Conservation (phyloP, 2,888 invertebrate genomes). For the Julus scanicus region DNA sequence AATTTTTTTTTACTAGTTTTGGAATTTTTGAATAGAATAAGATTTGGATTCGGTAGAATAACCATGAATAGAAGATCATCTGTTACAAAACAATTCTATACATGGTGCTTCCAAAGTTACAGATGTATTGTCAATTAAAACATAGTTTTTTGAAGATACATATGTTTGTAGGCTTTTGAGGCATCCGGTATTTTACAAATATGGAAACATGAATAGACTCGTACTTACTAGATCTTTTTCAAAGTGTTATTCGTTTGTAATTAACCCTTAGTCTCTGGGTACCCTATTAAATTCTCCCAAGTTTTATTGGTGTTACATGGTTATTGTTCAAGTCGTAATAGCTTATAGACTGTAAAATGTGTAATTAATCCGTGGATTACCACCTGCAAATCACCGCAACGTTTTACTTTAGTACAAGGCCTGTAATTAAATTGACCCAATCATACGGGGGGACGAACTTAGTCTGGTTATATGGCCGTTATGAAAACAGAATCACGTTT, state of each 20-base stretch:
- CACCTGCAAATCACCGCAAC: background rate
- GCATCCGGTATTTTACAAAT: background rate
- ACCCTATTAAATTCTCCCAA: background rate
- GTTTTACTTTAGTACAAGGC: background rate
- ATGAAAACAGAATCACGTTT: conserved; percentile 6
- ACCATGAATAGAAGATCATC: no score
- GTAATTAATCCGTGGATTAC: conserved; percentile 16
- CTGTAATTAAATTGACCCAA: conserved; percentile 15
- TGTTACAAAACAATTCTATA: no score
- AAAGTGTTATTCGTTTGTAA: background rate
- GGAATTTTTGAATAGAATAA: no score
- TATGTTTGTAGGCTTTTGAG: background rate
- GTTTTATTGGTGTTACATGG: conserved; percentile 12
- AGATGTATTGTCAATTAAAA: no score
- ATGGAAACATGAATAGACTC: background rate
- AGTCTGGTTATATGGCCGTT: background rate
- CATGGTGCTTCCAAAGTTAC: no score
- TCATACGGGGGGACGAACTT: background rate
- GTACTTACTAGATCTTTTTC: background rate
- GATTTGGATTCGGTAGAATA: no score
- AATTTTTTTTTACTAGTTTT: no score
- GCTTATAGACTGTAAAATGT: background rate
- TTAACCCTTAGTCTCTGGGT: background rate
- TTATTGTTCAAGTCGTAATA: background rate
- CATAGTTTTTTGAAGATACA: no score